Evolutionary conservation across 2,888 invertebrate species (phyloP).

Genomic region (Philonicus albiceps): DNA sequence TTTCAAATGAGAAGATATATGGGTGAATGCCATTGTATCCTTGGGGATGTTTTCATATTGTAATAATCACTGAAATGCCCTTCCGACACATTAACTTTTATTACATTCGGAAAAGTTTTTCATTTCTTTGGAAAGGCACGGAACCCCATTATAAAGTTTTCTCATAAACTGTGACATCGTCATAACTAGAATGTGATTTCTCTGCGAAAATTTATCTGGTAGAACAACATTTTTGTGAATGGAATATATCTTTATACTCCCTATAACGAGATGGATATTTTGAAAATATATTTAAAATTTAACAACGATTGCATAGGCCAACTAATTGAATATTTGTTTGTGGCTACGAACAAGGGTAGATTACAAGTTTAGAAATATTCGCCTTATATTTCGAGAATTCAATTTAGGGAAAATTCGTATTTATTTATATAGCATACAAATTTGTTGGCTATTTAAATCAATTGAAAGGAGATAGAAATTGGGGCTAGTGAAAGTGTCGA

Average conservation of each 20-base stretch:
- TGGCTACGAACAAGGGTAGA: too few relatives aligned
- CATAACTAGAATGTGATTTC: background rate
- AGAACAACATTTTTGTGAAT: background rate
- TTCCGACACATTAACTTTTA: slow-evolving; percentile 22
- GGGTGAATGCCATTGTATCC: background rate
- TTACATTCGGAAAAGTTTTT: slow-evolving; percentile 11
- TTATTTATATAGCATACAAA: too few relatives aligned
- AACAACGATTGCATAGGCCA: too few relatives aligned
- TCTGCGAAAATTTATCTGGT: background rate
- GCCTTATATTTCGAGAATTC: too few relatives aligned
- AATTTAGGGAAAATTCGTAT: too few relatives aligned
- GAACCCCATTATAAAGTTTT: background rate
- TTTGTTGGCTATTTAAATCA: too few relatives aligned
- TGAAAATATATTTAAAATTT: too few relatives aligned
- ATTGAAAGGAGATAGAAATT: too few relatives aligned
- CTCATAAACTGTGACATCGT: background rate
- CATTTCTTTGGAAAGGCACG: slow-evolving; percentile 1
- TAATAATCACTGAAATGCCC: slow-evolving; percentile 6
- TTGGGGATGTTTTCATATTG: background rate
- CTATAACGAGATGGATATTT: too few relatives aligned
- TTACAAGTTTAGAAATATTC: too few relatives aligned
- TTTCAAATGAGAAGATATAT: background rate
- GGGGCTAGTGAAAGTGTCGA: too few relatives aligned
- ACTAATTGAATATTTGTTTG: too few relatives aligned
- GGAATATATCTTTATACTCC: background rate